Percentiles rank a stretch among this genome's conserved stretches.
These are phyloP conservation scores for Holothuria scabra DNA, from an alignment of 53 echinoderm and acorn worm species.

Conservation along the genomic window DNA sequence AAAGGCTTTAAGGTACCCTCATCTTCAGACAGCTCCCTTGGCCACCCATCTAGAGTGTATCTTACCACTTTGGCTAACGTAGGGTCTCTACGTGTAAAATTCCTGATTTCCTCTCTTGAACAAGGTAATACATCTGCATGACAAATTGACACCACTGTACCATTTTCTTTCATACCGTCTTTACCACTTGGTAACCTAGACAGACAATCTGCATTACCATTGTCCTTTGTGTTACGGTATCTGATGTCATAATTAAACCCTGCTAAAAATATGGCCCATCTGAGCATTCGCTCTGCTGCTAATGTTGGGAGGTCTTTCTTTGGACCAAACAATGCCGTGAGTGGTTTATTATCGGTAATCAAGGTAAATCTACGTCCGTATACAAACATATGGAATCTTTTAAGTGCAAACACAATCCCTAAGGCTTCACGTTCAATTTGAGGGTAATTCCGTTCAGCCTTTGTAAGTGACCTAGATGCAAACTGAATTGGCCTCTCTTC, in stretches of 20 bases:
- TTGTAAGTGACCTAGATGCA: constrained; percentile 37
- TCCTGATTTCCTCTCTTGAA: constrained; percentile 16
- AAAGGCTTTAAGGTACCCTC: constrained; percentile 51
- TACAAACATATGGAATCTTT: constrained; percentile 34
- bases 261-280: constrained; percentile 60
- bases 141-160: neutral
- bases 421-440: constrained; percentile 52
- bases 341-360: constrained; percentile 58
- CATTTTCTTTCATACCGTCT: neutral
- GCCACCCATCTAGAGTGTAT: constrained; percentile 44
- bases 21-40: constrained; percentile 18
- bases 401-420: constrained; percentile 43
- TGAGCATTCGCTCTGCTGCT: constrained; percentile 61
- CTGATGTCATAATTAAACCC: constrained; percentile 63
- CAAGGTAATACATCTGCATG: constrained; percentile 34
- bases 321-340: constrained; percentile 51
- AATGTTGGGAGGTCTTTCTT: constrained; percentile 49
- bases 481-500: constrained; percentile 45
- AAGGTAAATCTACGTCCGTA: constrained; percentile 48
- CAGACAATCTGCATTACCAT: constrained; percentile 67
- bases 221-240: constrained; percentile 55
- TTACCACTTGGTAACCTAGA: constrained; percentile 40
- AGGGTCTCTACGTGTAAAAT: constrained; percentile 22
- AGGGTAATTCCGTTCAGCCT: constrained; percentile 40
- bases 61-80: constrained; percentile 31